Base-by-base conservation (phyloP, 2,113 vertebrate genomes). In the Callipepla squamata region DNA sequence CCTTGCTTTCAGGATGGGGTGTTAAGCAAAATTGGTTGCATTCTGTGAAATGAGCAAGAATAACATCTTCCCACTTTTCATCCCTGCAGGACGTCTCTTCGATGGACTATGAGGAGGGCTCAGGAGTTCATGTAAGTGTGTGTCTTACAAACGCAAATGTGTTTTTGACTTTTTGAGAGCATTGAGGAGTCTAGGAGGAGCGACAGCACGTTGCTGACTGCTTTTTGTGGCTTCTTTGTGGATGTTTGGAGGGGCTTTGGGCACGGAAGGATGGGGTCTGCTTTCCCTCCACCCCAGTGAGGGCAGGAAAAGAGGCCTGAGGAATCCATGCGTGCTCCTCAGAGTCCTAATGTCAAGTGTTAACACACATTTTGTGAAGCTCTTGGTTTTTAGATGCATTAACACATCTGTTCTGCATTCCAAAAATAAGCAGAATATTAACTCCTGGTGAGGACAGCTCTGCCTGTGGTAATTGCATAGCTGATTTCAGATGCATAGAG, bases 111-210 rank as follows among this genome's bases (percentile, higher is more conserved):
- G 90, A 91, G 77, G 87, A 47, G 15, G 73, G 40, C 80, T 93
- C 94, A 78, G 73, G 62, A 85, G 59, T 93, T 85, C 86, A 32
- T 18, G 82, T 91, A 62, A 91, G 94, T 77, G 72, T 83, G n/a
- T n/a, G 2, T 34, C 25, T 67, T 67, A 11, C 13, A 32, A 40
- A 62, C 2, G 32, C 14, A 55, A 45, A 1, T 16, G 53, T 8
- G 40, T 48, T 47, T 25, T 8, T 82, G 81, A 36, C 22, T 85
- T 58, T 9, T 61, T 17, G 36, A 48, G 63, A 89, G 75, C 75
- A 34, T 53, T 0, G 61, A 40, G 38, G 23, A 85, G 62, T 15
- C 15, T n/a, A 44, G 36, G 20, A n/a, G 16, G 70, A 6, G 18
- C 0, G 1, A 2, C 30, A 30, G 18, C 0, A 26, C 18, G 1